phyloP scores from a whole-genome alignment of 2,113 vertebrate genomes.

The Zosterops pallidus region DNA sequence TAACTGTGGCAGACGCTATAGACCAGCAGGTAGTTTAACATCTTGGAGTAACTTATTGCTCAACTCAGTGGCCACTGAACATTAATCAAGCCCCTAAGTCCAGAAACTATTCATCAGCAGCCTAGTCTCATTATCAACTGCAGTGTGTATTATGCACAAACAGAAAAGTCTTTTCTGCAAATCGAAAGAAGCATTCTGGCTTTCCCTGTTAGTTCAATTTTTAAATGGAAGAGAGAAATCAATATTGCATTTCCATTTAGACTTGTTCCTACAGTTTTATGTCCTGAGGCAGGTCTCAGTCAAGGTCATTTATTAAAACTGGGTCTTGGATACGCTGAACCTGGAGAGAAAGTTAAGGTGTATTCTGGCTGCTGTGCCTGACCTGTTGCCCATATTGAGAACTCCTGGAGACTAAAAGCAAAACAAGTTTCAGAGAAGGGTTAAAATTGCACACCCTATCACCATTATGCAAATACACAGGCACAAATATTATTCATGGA shows the following conservation, averaged over 20 bases:
- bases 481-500: neutral
- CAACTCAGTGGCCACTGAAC: neutral
- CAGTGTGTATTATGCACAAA: neutral
- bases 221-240: neutral
- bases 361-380: neutral
- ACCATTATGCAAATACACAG: neutral
- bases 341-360: neutral
- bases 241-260: constrained; percentile 5
- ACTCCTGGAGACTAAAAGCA: neutral
- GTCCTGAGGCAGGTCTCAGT: neutral
- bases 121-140: neutral
- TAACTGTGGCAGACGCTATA: neutral
- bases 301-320: constrained; percentile 8
- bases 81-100: neutral
- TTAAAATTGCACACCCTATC: neutral
- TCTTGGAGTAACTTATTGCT: neutral
- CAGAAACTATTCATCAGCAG: neutral
- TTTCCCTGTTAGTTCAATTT: neutral
- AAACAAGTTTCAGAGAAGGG: neutral
- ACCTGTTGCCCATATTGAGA: neutral
- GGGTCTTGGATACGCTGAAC: neutral
- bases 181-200: neutral
- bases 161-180: neutral
- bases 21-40: neutral
- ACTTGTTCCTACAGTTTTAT: constrained; percentile 24